These are phyloP conservation scores for Reticulitermes speratus DNA, from an alignment of 1,140 invertebrate species.

Conservation along the genomic window DNA sequence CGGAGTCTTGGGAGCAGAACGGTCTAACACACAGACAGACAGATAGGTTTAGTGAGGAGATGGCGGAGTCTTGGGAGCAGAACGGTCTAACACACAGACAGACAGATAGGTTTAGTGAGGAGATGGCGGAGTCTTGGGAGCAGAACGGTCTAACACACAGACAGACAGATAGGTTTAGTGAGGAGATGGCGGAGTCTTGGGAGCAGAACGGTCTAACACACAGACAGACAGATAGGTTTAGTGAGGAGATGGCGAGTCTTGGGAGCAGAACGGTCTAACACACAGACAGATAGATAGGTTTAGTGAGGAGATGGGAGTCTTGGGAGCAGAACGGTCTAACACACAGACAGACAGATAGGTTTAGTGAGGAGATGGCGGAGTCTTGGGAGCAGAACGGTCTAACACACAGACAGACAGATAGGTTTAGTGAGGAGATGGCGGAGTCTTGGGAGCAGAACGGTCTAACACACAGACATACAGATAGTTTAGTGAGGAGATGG, in stretches of 20 bases:
- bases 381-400: background rate
- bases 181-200: background rate
- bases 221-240: background rate
- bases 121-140: background rate
- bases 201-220: background rate
- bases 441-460: background rate
- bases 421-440: background rate
- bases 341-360: background rate
- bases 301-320: background rate
- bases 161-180: background rate
- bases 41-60: background rate
- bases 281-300: background rate
- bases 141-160: background rate
- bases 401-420: background rate
- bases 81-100: background rate
- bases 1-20: background rate
- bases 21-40: background rate
- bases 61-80: background rate
- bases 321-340: background rate
- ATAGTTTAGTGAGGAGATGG: background rate
- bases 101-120: background rate
- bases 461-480: background rate
- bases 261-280: background rate
- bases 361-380: background rate
- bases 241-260: background rate